Percentiles rank a stretch among this genome's conserved stretches.
Conservation (phyloP, 1,140 invertebrate genomes). For the Adelges cooleyi region DNA sequence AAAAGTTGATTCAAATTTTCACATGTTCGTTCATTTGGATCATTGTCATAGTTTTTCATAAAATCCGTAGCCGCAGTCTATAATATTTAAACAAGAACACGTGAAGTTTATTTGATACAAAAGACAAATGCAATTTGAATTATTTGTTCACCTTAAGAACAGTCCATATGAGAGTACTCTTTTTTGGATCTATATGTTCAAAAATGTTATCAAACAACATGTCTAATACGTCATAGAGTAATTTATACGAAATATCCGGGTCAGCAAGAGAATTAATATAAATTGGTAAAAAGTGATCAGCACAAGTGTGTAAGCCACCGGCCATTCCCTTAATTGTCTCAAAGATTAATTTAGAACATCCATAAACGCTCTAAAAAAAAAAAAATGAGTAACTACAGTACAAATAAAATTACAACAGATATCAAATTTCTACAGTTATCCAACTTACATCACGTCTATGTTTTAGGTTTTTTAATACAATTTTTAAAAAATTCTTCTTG, state of each 20-base stretch:
- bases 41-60: background rate
- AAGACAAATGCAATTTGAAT: background rate
- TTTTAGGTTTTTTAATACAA: constrained; percentile 55
- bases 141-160: constrained; percentile 42
- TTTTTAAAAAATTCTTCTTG: constrained; percentile 57
- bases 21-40: constrained; percentile 2
- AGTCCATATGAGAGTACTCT: constrained; percentile 39
- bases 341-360: constrained; percentile 72
- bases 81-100: background rate
- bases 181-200: constrained; percentile 45
- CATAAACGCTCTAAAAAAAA: constrained; percentile 46
- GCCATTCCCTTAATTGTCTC: constrained; percentile 69
- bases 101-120: no score
- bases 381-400: no score
- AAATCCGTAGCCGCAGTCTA: constrained; percentile 3
- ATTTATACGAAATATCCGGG: constrained; percentile 42
- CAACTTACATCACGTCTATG: constrained; percentile 52
- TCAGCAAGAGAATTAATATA: constrained; percentile 49
- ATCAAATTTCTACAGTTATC: no score
- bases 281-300: constrained; percentile 50
- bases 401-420: no score
- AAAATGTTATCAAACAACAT: constrained; percentile 48
- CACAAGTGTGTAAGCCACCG: constrained; percentile 69
- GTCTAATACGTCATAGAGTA: constrained; percentile 50
- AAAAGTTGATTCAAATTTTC: constrained; percentile 20